Base-by-base conservation (phyloP, 1,140 invertebrate genomes). In the Psilanteris sp. region DNA sequence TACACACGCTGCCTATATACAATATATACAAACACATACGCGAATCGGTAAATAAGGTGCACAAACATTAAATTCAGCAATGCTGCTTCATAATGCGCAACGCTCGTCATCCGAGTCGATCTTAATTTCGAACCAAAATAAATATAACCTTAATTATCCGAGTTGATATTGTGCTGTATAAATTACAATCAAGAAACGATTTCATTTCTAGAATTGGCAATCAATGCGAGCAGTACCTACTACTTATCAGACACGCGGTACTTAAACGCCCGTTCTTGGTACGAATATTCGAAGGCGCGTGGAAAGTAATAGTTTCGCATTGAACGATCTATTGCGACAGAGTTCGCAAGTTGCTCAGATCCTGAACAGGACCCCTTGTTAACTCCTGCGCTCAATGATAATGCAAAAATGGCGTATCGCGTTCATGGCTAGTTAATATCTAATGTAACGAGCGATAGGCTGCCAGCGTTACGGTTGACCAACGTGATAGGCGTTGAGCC, bases 391-490 rank as follows among this genome's bases (percentile, higher is more conserved):
- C 32, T 48, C 55, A 14, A 15, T 26, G 37, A 54, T 64, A 20
- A 50, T 52, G 54, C 26, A 75, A 79, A 81, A 80, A 73, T 57
- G 32, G 70, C 55, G 37, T 73, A 73, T 81, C 72, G 66, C 50
- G 44, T 77, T 79, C 75, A 78, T 48, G 79, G 72, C 44, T 78
- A 68, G 74, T 79, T 75, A 73, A 71, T 75, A 76, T 70, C 61
- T 18, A 46, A 37, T 18, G 44, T 62, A 70, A 54, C 31, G 13
- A 14, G 70, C 55, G 62, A 78, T 78, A 75, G 72, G 55, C 67
- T 71, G 73, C 68, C 74, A 80, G 70, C 52, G 72, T 82, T 74
- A 79, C 72, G 78, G 67, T 79, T 78, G 77, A 78, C 48, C 50
- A 64, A 75, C 50, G 34, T 26, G 29, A 57, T 39, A 41, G 29